A percentile compares a stretch with the other conserved stretches of the same genome.
phyloP scores from a whole-genome alignment of 2,888 invertebrate genomes.

The Cheilosia pagana region DNA sequence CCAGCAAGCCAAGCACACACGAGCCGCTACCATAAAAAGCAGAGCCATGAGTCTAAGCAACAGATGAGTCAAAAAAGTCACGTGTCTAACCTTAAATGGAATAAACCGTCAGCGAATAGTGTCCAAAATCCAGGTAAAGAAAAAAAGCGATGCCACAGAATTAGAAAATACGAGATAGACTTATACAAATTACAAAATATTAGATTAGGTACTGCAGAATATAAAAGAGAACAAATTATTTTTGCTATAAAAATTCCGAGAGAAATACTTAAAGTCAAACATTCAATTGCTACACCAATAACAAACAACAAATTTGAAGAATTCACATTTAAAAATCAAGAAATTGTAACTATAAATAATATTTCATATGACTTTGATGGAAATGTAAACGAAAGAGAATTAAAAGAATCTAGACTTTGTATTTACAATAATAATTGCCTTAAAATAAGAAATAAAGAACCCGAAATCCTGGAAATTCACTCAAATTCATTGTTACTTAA shows the following conservation, averaged over 20 bases:
- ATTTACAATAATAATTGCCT: not conserved
- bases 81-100: too few relatives aligned
- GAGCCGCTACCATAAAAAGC: too few relatives aligned
- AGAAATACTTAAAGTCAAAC: too few relatives aligned
- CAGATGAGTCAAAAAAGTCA: too few relatives aligned
- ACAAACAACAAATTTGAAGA: too few relatives aligned
- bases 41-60: too few relatives aligned
- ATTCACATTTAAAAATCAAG: not conserved
- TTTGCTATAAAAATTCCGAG: too few relatives aligned
- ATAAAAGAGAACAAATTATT: not conserved
- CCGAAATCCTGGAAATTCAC: slow-evolving; percentile 2
- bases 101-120: too few relatives aligned
- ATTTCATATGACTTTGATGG: not conserved
- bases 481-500: slow-evolving; percentile 16
- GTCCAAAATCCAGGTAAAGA: too few relatives aligned
- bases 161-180: not conserved
- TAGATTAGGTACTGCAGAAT: not conserved
- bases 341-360: slow-evolving; percentile 6
- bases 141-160: too few relatives aligned
- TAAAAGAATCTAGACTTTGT: slow-evolving; percentile 5
- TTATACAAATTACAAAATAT: slow-evolving; percentile 3
- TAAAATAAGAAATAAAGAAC: not conserved
- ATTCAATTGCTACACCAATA: too few relatives aligned
- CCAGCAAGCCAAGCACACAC: not conserved
- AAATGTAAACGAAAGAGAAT: not conserved